Base-by-base conservation (phyloP, 2,797 vertebrate genomes). In the Mormyrops attenuatus region DNA sequence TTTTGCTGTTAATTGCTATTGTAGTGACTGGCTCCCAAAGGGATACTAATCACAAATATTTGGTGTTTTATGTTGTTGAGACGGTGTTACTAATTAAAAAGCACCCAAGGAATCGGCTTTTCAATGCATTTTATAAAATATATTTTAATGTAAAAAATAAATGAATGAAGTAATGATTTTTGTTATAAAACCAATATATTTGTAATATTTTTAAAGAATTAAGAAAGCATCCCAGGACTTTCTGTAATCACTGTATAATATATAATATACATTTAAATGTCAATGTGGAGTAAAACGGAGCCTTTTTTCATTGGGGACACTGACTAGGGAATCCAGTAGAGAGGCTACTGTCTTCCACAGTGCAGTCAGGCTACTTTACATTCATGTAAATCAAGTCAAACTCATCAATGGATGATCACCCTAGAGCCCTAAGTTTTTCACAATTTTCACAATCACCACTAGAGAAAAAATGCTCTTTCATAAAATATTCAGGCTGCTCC, bases 401-500 rank as follows among this genome's bases (percentile, higher is more conserved):
- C 22, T 63, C 57, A 88, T 22, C 44, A 88, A 50, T 89, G 22
- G 55, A 89, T 50, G 77, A 52, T 30, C 52, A 53, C 30, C 26
- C 22, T 26, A 34, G 84, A 30, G 47, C 84, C 84, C 50, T 30
- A 41, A 47, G 77, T 82, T 73, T 73, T 73, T 41, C 38, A 82
- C 77, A 47, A 47, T 82, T 47, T 82, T 47, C 77, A 82, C 77
- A 82, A 82, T 82, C 77, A 47, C 77, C 38, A 89, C 57, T 8
- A 57, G 17, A 55, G n/a, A 41, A 38, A 44, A 87, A 63, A 41
- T 20, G 8, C 57, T 77, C 73, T n/a, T 87, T 60, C 85, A 87
- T 87, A 63, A 87, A 89, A 89, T 69, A 89, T 89, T 89, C 85
- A 89, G 52, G 63, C 34, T 26, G 50, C 52, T 63, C 38, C 63